Percentiles rank a stretch among this genome's conserved stretches.
Conservation (phyloP, 2,797 vertebrate genomes). For the Eulemur rubriventer region DNA sequence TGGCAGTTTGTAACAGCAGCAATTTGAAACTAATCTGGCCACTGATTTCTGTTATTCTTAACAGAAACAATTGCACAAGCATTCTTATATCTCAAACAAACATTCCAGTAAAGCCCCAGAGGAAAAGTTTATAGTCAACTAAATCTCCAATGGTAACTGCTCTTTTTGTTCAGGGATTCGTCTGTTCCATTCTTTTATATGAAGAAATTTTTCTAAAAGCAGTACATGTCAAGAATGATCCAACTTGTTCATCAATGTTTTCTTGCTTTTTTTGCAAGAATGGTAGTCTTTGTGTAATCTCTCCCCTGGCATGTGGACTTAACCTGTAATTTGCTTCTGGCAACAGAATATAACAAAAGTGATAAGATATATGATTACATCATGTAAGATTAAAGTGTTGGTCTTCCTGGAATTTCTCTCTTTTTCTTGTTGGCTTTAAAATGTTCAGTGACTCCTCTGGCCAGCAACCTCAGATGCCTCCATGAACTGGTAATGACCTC, state of each 20-base stretch:
- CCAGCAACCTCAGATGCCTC: neutral
- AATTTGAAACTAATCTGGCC: neutral
- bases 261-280: neutral
- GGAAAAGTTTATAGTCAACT: neutral
- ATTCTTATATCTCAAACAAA: neutral
- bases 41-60: neutral
- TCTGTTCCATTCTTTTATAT: neutral
- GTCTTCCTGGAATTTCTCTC: neutral
- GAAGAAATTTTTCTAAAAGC: neutral
- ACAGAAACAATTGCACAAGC: neutral
- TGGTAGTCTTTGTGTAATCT: neutral
- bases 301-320: fast-evolving
- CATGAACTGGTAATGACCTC: neutral
- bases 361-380: neutral
- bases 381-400: neutral
- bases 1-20: neutral
- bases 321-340: neutral
- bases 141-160: neutral
- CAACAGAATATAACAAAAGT: neutral
- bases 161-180: neutral
- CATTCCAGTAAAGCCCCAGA: neutral
- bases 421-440: neutral
- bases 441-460: neutral
- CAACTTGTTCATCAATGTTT: neutral
- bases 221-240: neutral